These are phyloP conservation scores for Tenthredo livida DNA, from an alignment of 2,888 invertebrate species.

Conservation along the genomic window DNA sequence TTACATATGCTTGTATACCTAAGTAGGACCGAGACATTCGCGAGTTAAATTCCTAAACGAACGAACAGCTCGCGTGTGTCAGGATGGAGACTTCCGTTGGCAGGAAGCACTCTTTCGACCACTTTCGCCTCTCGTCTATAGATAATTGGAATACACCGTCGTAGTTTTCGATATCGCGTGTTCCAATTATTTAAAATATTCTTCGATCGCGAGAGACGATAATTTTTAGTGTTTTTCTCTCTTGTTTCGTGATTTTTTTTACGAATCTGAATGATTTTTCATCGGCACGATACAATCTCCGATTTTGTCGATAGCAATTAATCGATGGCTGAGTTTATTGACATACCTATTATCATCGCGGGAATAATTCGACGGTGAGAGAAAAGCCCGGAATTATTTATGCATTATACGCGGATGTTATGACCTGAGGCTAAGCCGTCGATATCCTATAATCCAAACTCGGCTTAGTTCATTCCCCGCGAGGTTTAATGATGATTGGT, in stretches of 20 bases:
- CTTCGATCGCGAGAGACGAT: neutral
- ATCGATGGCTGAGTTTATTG: too few relatives aligned
- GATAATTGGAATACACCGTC: neutral
- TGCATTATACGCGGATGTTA: neutral
- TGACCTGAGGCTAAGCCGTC: neutral
- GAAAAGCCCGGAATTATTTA: neutral
- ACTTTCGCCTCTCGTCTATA: conserved; percentile 8
- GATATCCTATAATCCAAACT: too few relatives aligned
- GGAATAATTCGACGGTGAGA: too few relatives aligned
- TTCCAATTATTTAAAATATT: neutral
- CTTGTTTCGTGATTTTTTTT: neutral
- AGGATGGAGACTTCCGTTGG: neutral
- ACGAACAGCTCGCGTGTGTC: neutral
- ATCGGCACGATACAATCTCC: too few relatives aligned
- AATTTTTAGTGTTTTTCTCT: neutral
- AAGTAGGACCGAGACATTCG: neutral
- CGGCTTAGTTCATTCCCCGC: too few relatives aligned
- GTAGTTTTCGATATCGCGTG: neutral
- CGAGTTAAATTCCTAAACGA: neutral
- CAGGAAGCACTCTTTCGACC: neutral
- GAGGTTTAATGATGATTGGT: conserved; percentile 55
- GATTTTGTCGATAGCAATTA: too few relatives aligned
- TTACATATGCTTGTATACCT: neutral
- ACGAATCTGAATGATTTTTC: too few relatives aligned
- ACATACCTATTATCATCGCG: too few relatives aligned